Conservation (phyloP, 2,797 vertebrate species). For the Scyliorhinus canicula region DNA sequence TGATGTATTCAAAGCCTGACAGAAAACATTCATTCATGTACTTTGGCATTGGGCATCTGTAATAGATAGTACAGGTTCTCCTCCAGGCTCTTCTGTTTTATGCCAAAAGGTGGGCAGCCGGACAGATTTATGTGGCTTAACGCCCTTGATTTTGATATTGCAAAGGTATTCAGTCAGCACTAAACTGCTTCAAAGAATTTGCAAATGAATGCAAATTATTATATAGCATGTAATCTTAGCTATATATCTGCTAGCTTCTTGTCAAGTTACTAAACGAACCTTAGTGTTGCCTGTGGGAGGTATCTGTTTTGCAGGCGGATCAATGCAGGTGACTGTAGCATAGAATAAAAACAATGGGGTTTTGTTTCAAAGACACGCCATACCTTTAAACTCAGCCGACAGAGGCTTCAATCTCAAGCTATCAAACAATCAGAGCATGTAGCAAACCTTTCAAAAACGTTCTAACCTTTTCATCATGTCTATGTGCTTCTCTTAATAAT, state of each 20-base stretch:
- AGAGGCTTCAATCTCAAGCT: conserved; percentile 6
- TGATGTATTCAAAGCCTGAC: conserved; percentile 3
- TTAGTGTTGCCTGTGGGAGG: conserved; percentile 35
- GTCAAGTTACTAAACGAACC: conserved; percentile 23
- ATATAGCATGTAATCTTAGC: conserved; percentile 17
- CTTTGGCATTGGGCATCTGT: conserved; percentile 29
- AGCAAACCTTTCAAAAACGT: conserved; percentile 1
- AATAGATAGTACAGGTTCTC: conserved; percentile 29
- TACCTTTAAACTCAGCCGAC: conserved; percentile 26
- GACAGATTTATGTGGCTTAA: conserved; percentile 26
- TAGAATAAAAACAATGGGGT: conserved; percentile 34
- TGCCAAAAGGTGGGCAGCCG: conserved; percentile 21
- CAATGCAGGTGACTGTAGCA: conserved; percentile 26
- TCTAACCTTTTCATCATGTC: not conserved
- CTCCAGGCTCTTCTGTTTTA: conserved; percentile 16
- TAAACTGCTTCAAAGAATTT: conserved; percentile 35
- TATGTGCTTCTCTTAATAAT: not conserved
- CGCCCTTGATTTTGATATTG: conserved; percentile 18
- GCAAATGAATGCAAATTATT: conserved; percentile 31
- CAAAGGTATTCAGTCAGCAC: conserved; percentile 30
- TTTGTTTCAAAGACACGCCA: conserved; percentile 28
- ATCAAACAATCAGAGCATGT: conserved; percentile 16
- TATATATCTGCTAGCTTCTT: conserved; percentile 4
- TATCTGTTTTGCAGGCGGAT: not conserved
- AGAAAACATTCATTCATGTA: conserved; percentile 22